Conservation (phyloP, 2,113 vertebrate genomes). For the Triplophysa dalaica region DNA sequence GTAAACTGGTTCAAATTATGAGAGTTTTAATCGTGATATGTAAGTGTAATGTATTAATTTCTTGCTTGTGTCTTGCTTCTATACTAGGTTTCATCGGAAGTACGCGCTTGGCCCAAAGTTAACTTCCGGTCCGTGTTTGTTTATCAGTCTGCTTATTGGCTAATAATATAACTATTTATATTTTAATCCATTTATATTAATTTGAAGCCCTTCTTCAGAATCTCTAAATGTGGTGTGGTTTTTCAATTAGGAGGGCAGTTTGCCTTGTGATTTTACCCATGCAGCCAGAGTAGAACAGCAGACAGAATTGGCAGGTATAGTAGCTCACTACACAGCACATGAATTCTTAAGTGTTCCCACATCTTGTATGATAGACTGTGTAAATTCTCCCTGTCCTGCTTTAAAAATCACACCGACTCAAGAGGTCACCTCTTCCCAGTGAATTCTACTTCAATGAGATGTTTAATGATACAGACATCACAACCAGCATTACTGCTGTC, state of each 20-base stretch:
- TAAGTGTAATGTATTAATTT: not conserved
- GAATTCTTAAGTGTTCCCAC: slow-evolving; percentile 56
- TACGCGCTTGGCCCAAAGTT: too few species aligned
- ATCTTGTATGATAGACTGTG: slow-evolving; percentile 51
- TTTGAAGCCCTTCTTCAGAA: not conserved
- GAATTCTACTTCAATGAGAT: slow-evolving; percentile 28
- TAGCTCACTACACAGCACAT: slow-evolving; percentile 49
- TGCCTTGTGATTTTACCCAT: slow-evolving; percentile 13
- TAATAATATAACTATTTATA: too few species aligned
- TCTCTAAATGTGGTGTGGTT: slow-evolving; percentile 4
- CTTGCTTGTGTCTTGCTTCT: slow-evolving; percentile 2
- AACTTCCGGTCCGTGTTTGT: too few species aligned
- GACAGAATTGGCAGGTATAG: slow-evolving; percentile 47
- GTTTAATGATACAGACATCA: slow-evolving; percentile 26
- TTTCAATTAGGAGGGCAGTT: slow-evolving; percentile 25
- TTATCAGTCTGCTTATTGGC: too few species aligned
- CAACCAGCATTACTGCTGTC: slow-evolving; percentile 4
- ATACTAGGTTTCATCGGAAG: not conserved
- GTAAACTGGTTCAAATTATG: not conserved
- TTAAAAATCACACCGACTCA: slow-evolving; percentile 56
- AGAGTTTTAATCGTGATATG: not conserved
- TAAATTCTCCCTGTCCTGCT: slow-evolving; percentile 50
- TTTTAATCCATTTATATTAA: too few species aligned
- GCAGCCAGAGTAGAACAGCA: slow-evolving; percentile 49
- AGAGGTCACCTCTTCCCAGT: slow-evolving; percentile 33